These are phyloP conservation scores for Pseudochirops corinnae DNA, from an alignment of 2,797 vertebrate genomes.

Conservation along the genomic window DNA sequence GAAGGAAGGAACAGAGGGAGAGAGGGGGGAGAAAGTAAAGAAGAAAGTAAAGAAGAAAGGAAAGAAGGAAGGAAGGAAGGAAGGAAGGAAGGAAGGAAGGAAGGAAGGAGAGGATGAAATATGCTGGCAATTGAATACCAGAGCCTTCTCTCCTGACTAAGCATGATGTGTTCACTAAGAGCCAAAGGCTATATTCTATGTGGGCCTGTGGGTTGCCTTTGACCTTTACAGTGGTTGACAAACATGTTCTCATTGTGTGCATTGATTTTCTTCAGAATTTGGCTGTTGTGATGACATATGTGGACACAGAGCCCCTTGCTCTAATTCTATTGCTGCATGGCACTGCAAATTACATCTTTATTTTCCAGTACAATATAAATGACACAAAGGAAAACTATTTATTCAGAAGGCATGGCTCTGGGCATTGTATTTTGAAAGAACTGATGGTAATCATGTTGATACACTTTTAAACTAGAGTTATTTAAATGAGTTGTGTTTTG, in stretches of 20 bases:
- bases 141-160: neutral
- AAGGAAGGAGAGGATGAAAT: neutral
- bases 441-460: conserved; percentile 68
- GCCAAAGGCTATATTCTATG: conserved; percentile 35
- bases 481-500: conserved; percentile 79
- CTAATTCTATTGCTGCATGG: conserved; percentile 65
- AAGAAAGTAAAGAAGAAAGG: neutral
- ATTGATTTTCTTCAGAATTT: conserved; percentile 67
- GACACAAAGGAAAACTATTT: conserved; percentile 71
- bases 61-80: rapidly evolving
- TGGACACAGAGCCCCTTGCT: conserved; percentile 63
- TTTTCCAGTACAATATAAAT: conserved; percentile 71
- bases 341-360: conserved; percentile 74
- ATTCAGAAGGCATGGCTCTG: conserved; percentile 75
- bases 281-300: conserved; percentile 71
- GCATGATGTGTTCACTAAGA: neutral
- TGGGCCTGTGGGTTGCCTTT: conserved; percentile 53
- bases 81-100: too few species aligned
- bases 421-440: conserved; percentile 77
- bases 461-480: conserved; percentile 71
- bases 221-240: conserved; percentile 41
- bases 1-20: neutral
- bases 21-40: neutral
- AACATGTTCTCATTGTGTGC: conserved; percentile 67
- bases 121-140: neutral